Percentiles rank a stretch among this genome's conserved stretches.
Evolutionary conservation across 2,797 vertebrate species (phyloP).

Genomic region (Catharus ustulatus): DNA sequence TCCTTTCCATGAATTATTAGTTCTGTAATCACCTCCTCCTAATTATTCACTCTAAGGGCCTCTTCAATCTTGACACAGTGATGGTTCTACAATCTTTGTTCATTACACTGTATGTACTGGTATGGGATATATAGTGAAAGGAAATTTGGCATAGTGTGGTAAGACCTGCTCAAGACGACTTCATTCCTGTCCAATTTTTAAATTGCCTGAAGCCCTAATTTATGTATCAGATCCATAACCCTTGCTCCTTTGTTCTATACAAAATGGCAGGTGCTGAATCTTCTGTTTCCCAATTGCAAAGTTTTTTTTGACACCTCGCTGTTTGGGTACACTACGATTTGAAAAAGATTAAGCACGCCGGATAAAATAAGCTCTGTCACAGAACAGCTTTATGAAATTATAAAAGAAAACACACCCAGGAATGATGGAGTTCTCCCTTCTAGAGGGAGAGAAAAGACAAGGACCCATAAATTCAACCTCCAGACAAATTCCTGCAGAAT

Average conservation of each 20-base stretch:
- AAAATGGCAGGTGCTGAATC: constrained; percentile 52
- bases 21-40: constrained; percentile 71
- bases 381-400: constrained; percentile 91
- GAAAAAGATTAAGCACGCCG: constrained; percentile 79
- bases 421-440: constrained; percentile 76
- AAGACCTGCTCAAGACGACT: constrained; percentile 6
- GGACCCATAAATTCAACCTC: constrained; percentile 71
- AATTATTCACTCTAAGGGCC: constrained; percentile 75
- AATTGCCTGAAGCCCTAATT: constrained; percentile 74
- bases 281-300: constrained; percentile 6
- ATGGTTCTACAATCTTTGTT: constrained; percentile 65
- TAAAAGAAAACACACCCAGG: constrained; percentile 78
- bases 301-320: constrained; percentile 55
- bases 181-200: background rate
- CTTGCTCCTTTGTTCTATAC: constrained; percentile 68
- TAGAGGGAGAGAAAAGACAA: constrained; percentile 71
- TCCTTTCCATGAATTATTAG: constrained; percentile 71
- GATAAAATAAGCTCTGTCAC: constrained; percentile 89
- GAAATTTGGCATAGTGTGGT: background rate
- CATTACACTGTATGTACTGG: constrained; percentile 68
- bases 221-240: constrained; percentile 50
- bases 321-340: constrained; percentile 74
- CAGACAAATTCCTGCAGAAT: constrained; percentile 60
- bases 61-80: constrained; percentile 60
- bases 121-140: constrained; percentile 9